phyloP scores from a whole-genome alignment of 2,888 invertebrate genomes.

The Keiferia lycopersicella region DNA sequence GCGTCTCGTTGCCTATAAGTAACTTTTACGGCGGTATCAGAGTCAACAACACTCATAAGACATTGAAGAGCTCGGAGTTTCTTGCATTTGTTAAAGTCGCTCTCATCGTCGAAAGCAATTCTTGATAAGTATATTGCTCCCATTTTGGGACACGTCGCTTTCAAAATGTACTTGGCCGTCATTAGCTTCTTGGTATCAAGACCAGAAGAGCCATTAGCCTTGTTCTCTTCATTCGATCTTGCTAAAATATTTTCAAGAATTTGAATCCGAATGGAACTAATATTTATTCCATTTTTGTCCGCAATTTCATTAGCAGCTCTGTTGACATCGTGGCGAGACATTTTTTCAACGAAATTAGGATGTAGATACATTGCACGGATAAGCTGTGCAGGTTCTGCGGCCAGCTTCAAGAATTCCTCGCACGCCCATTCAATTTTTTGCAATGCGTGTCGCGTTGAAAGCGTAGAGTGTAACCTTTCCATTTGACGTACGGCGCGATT shows the following conservation, averaged over 20 bases:
- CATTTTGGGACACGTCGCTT: slow-evolving; percentile 77
- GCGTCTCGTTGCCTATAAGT: slow-evolving; percentile 64
- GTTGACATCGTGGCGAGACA: slow-evolving; percentile 69
- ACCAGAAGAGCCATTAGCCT: slow-evolving; percentile 48
- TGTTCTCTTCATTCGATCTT: slow-evolving; percentile 53
- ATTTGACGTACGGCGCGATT: slow-evolving; percentile 75
- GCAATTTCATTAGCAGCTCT: slow-evolving; percentile 75
- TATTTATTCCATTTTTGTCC: slow-evolving; percentile 73
- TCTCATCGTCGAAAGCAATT: slow-evolving; percentile 74
- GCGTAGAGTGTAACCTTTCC: slow-evolving; percentile 69
- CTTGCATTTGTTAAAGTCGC: slow-evolving; percentile 70
- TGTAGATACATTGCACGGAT: slow-evolving; percentile 72
- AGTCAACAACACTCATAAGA: slow-evolving; percentile 71
- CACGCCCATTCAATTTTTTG: slow-evolving; percentile 75
- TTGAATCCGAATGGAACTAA: slow-evolving; percentile 72
- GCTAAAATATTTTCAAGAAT: slow-evolving; percentile 73
- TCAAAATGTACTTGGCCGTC: slow-evolving; percentile 75
- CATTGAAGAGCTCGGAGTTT: slow-evolving; percentile 76
- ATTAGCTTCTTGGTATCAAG: slow-evolving; percentile 64
- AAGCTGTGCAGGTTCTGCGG: slow-evolving; percentile 72
- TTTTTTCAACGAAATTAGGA: slow-evolving; percentile 67
- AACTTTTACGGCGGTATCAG: slow-evolving; percentile 72
- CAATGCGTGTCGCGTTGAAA: slow-evolving; percentile 73
- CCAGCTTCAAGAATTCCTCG: slow-evolving; percentile 69
- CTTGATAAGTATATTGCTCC: slow-evolving; percentile 75